A percentile compares a stretch with the other conserved stretches of the same genome.
These are phyloP conservation scores for Drosophila monieri DNA, from an alignment of 2,888 invertebrate genomes.

Conservation along the genomic window DNA sequence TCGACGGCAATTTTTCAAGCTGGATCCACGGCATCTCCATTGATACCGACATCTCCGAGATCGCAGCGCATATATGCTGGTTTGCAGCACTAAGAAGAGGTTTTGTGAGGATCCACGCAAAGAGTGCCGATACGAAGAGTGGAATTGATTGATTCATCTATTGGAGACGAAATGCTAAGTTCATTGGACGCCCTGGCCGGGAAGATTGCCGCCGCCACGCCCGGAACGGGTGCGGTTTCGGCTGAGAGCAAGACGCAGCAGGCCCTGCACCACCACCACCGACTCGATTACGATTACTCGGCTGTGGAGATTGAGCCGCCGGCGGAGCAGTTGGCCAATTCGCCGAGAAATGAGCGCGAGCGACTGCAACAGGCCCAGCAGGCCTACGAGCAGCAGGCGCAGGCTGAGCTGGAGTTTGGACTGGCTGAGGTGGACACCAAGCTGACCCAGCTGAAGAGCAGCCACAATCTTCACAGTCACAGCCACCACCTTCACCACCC, in stretches of 20 bases:
- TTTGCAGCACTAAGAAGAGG: not conserved
- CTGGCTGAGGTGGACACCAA: slow-evolving; percentile 72
- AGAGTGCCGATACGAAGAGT: not conserved
- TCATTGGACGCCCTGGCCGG: slow-evolving; percentile 94
- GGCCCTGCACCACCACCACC: slow-evolving; percentile 60
- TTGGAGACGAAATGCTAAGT: slow-evolving; percentile 88
- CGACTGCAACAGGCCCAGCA: slow-evolving; percentile 69
- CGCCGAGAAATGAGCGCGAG: slow-evolving; percentile 65
- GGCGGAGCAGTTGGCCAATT: slow-evolving; percentile 68
- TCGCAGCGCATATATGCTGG: not conserved
- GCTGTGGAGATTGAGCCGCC: slow-evolving; percentile 72
- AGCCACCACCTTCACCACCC: slow-evolving; percentile 75
- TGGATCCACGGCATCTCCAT: not conserved
- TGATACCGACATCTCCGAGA: not conserved
- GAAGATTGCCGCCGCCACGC: slow-evolving; percentile 89
- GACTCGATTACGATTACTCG: slow-evolving; percentile 73
- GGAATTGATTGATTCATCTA: not conserved
- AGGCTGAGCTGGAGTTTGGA: slow-evolving; percentile 72
- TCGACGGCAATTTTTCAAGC: slow-evolving; percentile 7
- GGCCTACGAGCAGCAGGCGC: slow-evolving; percentile 69
- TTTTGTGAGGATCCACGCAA: not conserved
- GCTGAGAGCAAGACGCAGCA: slow-evolving; percentile 73
- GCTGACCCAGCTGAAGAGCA: slow-evolving; percentile 60
- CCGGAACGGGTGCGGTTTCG: slow-evolving; percentile 86
- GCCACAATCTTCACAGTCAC: slow-evolving; percentile 39